Conservation (phyloP, 2,113 vertebrate genomes). For the Camelus bactrianus region DNA sequence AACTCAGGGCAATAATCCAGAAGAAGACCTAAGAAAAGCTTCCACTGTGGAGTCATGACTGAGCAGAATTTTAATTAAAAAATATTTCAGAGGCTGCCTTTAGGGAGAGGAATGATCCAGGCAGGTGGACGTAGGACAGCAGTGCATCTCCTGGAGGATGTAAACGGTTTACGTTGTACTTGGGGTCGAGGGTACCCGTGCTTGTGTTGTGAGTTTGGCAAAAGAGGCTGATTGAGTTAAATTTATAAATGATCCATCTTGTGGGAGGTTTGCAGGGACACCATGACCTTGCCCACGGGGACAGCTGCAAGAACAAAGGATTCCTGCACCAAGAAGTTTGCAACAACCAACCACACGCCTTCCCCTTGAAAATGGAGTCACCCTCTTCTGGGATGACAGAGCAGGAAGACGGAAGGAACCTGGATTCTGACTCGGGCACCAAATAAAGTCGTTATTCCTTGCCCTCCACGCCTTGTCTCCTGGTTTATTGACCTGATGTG, state of each 20-base stretch:
- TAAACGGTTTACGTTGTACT: fast-evolving
- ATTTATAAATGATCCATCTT: too few species aligned
- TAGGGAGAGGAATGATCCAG: background rate
- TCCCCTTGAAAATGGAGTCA: too few species aligned
- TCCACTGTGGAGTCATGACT: background rate
- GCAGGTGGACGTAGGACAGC: background rate
- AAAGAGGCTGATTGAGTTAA: background rate
- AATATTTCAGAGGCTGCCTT: fast-evolving
- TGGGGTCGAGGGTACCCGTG: fast-evolving
- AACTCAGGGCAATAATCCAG: background rate
- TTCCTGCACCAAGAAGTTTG: too few species aligned
- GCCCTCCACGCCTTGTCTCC: too few species aligned
- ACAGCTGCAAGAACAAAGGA: too few species aligned
- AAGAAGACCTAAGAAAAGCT: fast-evolving
- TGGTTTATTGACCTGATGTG: too few species aligned
- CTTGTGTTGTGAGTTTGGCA: fast-evolving
- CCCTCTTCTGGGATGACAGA: background rate
- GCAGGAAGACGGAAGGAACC: background rate
- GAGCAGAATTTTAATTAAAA: background rate
- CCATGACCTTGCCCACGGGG: too few species aligned
- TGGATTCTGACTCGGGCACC: too few species aligned
- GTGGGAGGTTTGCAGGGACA: too few species aligned
- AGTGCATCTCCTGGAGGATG: fast-evolving
- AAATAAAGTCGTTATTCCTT: too few species aligned
- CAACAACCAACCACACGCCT: too few species aligned